Percentiles rank a stretch among this genome's conserved stretches.
Evolutionary conservation across 2,797 vertebrate species (phyloP).

Genomic region (Chaenodraco wilsoni): DNA sequence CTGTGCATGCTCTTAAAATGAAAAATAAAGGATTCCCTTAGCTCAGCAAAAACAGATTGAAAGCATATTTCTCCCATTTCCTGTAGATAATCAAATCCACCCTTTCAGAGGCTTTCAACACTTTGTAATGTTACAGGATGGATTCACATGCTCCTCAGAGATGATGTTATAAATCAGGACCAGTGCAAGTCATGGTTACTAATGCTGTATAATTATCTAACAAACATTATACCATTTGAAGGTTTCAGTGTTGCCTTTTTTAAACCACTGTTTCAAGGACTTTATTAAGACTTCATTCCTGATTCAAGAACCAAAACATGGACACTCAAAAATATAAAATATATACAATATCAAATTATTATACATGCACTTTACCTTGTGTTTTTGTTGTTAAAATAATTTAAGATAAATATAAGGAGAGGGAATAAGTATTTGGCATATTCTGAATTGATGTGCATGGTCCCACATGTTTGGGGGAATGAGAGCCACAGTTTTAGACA

Average conservation of each 20-base stretch:
- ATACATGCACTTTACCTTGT: no score
- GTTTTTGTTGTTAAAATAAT: no score
- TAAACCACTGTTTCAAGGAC: no score
- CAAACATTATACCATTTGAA: not conserved
- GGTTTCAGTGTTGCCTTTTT: not conserved
- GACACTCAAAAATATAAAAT: no score
- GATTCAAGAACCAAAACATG: no score
- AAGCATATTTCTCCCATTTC: slow-evolving; percentile 7
- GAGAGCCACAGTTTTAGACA: not conserved
- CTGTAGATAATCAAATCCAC: slow-evolving; percentile 2
- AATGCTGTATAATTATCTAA: not conserved
- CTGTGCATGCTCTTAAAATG: not conserved
- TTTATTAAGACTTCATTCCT: no score
- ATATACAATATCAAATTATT: no score
- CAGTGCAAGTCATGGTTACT: not conserved
- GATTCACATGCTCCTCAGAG: not conserved
- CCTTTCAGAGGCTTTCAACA: not conserved
- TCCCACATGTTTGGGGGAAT: not conserved
- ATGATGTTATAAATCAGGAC: not conserved
- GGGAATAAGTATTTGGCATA: no score
- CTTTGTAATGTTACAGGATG: slow-evolving; percentile 12
- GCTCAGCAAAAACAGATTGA: slow-evolving; percentile 11
- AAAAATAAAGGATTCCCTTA: not conserved
- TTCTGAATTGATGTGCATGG: not conserved
- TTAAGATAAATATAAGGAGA: no score